These are phyloP conservation scores for Agonum fuliginosum DNA, from an alignment of 2,888 invertebrate species.

Conservation along the genomic window DNA sequence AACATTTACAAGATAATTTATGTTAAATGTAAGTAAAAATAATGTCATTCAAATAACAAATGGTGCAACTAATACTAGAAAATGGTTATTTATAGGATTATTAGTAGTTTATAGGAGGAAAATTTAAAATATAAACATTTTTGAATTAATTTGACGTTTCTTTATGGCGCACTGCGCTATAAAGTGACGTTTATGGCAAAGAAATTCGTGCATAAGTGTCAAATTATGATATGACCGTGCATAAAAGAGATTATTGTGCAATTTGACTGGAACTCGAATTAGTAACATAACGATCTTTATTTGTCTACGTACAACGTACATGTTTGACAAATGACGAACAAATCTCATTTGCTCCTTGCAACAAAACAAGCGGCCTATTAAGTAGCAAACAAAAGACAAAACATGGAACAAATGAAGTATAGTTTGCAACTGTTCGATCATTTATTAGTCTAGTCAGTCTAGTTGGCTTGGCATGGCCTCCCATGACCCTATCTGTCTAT, in stretches of 20 bases:
- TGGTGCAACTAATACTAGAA: too few relatives aligned
- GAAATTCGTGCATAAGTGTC: too few relatives aligned
- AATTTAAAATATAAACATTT: too few relatives aligned
- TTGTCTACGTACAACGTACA: background rate
- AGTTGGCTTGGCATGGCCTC: constrained; percentile 3
- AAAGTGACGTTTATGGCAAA: too few relatives aligned
- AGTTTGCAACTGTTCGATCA: constrained; percentile 5
- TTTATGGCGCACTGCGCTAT: too few relatives aligned
- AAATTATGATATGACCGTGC: too few relatives aligned
- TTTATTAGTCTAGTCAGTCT: constrained; percentile 17
- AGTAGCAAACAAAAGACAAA: background rate
- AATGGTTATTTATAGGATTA: too few relatives aligned
- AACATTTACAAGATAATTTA: too few relatives aligned
- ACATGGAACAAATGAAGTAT: background rate
- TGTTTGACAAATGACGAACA: background rate
- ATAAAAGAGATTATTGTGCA: background rate
- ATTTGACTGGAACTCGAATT: background rate
- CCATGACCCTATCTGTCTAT: constrained; percentile 4
- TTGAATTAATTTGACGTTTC: too few relatives aligned
- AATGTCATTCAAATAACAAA: too few relatives aligned
- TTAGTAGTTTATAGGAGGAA: too few relatives aligned
- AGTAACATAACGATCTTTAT: background rate
- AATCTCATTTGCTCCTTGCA: background rate
- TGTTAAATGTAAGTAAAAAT: too few relatives aligned
- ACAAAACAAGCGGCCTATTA: background rate